Base-by-base conservation (phyloP, 2,888 invertebrate species). In the Platycnemis pennipes region DNA sequence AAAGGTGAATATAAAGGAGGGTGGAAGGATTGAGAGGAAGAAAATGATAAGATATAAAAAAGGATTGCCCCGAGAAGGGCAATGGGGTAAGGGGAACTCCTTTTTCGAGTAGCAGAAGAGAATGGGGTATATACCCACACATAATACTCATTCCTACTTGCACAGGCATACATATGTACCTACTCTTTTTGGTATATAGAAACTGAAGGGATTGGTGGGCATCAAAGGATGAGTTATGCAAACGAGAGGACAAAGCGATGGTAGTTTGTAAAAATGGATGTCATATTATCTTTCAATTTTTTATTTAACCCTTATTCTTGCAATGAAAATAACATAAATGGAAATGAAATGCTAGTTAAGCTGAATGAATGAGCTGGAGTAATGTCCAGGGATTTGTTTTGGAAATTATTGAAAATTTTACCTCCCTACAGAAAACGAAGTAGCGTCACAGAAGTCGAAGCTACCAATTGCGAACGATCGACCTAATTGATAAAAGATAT, bases 11-110 rank as follows among this genome's bases (percentile, higher is more conserved):
- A 46, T n/a, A 45, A 46, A 45, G 87, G 87, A 22, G 19, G 45
- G 87, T 7, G n/a, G 26, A 44, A 45, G 44, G 45, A 77, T 4
- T 42, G 87, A 13, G 45, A n/a, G 46, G 45, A 46, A 13, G 37
- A 46, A 77, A 77, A 77, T 16, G 37, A 1, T 4, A 37, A 37
- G 37, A 77, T 31, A 69, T 69, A 37, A 77, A 87, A 87, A 46
- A 42, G 86, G 86, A 87, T 87, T 87, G n/a, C 44, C 19, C 77
- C 13, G 31, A 77, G 77, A 44, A 26, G 86, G 86, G 42, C 86
- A 26, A 26, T 13, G 42, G 4, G 26, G 42, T n/a, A 22, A 2
- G 45, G 87, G 31, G 22, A 8, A 13, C 77, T 37, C 31, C 77
- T 42, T 13, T 44, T 11, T 19, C 11, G 44, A 26, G 26, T 11